Base-by-base conservation (phyloP, 1,140 invertebrate species). In the Colletes gigas region DNA sequence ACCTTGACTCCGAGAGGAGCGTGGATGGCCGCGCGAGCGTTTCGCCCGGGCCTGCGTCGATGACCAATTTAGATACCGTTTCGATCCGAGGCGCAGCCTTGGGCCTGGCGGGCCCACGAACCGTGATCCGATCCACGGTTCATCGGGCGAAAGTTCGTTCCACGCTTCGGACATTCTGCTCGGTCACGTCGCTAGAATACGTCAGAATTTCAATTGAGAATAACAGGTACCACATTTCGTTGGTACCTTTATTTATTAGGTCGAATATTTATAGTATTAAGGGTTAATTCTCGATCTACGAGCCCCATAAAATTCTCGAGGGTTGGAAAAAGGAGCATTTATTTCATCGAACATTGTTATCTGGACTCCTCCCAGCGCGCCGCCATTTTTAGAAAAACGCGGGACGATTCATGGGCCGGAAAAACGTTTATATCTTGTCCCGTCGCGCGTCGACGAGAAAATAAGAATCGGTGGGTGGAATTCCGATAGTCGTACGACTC, bases 1-100 rank as follows among this genome's bases (percentile, higher is more conserved):
- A 62, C 50, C 69, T 59, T 62, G 67, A 63, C 30, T 30, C 0
- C 12, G 19, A 17, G 54, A 17, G 17, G 47, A 19, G 44, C 44
- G 44, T n/a, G 54, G 19, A 15, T 19, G 47, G 3, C n/a, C 12
- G 55, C 54, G 54, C 12, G 9, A 19, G 14, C 0, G 47, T 5
- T 47, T 30, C 21, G 39, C 5, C 65, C 19, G 44, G 39, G 19
- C 10, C 39, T 54, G 69, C 60, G 77, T 74, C 76, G 81, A 86
- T 80, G 73, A 87, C 83, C 83, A 87, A 87, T 83, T 86, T 78
- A 86, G 84, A 86, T 86, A 87, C 41, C 52, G 0, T 77, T 57
- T 54, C 57, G 52, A 63, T 52, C 15, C 54, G 57, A 10, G 47
- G 30, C 30, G 30, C 30, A 30, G 2, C 67, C 39, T 75, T 50